Percentiles rank a stretch among this genome's conserved stretches.
Conservation (phyloP, 2,113 vertebrate genomes). For the Dolichotis patagonum region DNA sequence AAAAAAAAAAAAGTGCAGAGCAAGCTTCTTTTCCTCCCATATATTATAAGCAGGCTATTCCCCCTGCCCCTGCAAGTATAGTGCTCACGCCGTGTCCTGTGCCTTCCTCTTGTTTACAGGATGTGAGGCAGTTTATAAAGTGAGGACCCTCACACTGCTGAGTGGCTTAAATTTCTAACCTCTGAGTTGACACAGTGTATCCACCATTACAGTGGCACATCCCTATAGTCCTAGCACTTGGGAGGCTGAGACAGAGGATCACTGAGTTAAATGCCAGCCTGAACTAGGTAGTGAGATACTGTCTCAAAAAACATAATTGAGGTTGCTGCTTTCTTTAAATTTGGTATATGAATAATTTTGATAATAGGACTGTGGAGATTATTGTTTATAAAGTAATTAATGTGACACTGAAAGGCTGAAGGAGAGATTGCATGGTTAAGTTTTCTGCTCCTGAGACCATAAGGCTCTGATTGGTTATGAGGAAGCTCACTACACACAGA, state of each 20-base stretch:
- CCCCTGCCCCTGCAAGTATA: too few relatives aligned
- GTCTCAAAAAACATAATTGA: background rate
- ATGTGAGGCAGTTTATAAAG: too few relatives aligned
- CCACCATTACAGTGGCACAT: background rate
- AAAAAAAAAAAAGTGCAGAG: too few relatives aligned
- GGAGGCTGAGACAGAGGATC: background rate
- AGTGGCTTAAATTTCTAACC: too few relatives aligned
- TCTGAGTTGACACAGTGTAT: too few relatives aligned
- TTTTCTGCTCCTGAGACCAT: background rate
- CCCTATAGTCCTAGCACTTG: background rate
- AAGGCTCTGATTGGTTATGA: constrained; percentile 21
- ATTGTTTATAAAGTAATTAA: constrained; percentile 34
- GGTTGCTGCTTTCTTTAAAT: constrained; percentile 8
- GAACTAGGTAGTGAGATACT: background rate
- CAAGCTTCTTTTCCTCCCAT: too few relatives aligned
- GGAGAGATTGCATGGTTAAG: background rate
- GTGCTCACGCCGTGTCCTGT: too few relatives aligned
- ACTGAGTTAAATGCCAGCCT: background rate
- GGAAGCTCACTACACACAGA: background rate
- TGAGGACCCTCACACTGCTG: too few relatives aligned
- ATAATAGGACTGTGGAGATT: background rate
- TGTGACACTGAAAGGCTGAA: background rate
- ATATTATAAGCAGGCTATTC: too few relatives aligned
- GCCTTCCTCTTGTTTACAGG: too few relatives aligned
- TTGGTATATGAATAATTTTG: background rate